Evolutionary conservation across 2,797 vertebrate species (phyloP).

Genomic region (Sphenopsis melanotis): DNA sequence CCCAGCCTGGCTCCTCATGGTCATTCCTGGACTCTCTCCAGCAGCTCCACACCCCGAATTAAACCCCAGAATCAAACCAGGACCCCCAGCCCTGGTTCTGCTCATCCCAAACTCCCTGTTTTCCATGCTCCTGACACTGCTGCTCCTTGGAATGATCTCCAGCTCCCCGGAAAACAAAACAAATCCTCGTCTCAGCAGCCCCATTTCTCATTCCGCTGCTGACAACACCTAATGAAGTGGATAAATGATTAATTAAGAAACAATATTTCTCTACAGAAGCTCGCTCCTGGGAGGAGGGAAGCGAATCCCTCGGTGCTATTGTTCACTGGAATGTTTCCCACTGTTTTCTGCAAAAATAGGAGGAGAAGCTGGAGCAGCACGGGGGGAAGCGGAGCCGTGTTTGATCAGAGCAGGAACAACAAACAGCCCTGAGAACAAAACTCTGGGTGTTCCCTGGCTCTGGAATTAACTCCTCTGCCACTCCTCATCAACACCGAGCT

Average conservation of each 20-base stretch:
- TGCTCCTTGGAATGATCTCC: background rate
- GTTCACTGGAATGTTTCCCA: background rate
- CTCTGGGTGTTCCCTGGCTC: background rate
- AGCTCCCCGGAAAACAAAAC: background rate
- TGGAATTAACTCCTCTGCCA: background rate
- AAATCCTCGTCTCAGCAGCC: background rate
- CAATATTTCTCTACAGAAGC: constrained; percentile 45
- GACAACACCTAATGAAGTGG: constrained; percentile 37
- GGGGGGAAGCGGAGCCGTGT: background rate
- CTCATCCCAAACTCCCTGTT: background rate
- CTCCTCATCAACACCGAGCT: background rate
- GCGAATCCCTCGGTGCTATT: background rate
- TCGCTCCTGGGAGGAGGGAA: background rate
- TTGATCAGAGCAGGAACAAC: background rate
- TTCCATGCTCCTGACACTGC: fast-evolving
- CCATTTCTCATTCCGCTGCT: background rate
- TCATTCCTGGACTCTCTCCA: background rate
- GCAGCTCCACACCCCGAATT: background rate
- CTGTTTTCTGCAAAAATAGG: background rate
- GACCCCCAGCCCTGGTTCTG: fast-evolving
- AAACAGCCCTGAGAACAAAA: background rate
- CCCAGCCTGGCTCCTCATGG: too few relatives aligned
- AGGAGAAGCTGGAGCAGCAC: background rate
- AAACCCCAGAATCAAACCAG: background rate
- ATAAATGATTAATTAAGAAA: constrained; percentile 66